Evolutionary conservation across 2,797 vertebrate species (phyloP), one percentile per base, ranked within the genome.

Genomic region (Galago senegalensis): DNA sequence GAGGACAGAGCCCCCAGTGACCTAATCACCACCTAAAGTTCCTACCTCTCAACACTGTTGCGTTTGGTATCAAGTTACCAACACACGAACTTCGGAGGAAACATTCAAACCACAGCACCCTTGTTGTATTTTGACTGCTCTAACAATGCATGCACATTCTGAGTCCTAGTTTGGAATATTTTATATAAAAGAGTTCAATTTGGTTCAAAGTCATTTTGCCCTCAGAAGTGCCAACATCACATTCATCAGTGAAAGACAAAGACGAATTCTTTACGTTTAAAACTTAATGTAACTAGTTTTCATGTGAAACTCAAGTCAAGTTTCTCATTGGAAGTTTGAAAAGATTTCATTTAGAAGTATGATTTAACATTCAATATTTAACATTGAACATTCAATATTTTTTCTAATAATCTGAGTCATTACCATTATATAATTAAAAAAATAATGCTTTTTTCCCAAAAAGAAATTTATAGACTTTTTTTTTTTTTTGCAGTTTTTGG

Each of bases 281-380:
- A 60, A 23, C 2, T 6, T 75, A 21, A 1, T 82, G 9, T 63
- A 65, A 80, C 3, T 80, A 23, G 70, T 91, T 69, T 86, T 60
- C 56, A 67, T 4, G 70, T 73, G 7, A 80, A 92, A 49, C 0
- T 65, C 23, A 83, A 77, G 40, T 91, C 23, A 76, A 76, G 25
- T 79, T 86, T 90, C 34, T 79, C 29, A 23, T 0, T 77, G 76
- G 69, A 79, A 70, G 79, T 67, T 75, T 83, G 58, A 76, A 65
- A 93, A 89, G 16, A 89, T 65, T 93, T 92, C 72, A 92, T 80
- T 90, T 89, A 21, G 9, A 92, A 73, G 8, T 67, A 43, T 94
- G 40, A 49, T 91, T 92, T 25, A 92, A 23, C 29, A 83, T 81
- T 18, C 25, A 84, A 80, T 43, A 65, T 63, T 91, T 93, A 43